phyloP scores from a whole-genome alignment of 1,140 invertebrate species.

The Belonocnema kinseyi region DNA sequence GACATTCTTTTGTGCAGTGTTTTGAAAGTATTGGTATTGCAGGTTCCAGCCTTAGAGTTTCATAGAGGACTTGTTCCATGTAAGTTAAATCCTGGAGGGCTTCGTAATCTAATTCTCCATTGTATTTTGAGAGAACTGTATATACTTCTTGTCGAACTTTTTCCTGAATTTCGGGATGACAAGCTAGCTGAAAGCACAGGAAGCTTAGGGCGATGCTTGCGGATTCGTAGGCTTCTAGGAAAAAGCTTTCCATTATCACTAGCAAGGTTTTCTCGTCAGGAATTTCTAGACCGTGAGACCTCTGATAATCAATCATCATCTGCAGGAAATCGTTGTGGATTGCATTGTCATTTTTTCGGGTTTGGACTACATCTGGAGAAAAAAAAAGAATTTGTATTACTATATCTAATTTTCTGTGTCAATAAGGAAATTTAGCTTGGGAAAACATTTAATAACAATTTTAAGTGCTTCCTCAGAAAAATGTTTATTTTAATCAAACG shows the following conservation, averaged over 20 bases:
- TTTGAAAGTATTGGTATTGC: conserved; percentile 36
- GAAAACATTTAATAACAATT: too few species aligned
- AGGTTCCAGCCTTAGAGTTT: conserved; percentile 49
- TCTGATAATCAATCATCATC: conserved; percentile 43
- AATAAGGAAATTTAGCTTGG: too few species aligned
- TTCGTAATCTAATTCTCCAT: conserved; percentile 51
- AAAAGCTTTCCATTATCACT: conserved; percentile 44
- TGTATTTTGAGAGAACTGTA: conserved; percentile 35
- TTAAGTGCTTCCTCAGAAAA: too few species aligned
- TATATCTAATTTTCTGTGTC: too few species aligned
- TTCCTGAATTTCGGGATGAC: conserved; percentile 42
- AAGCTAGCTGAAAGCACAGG: conserved; percentile 37
- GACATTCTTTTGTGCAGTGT: conserved; percentile 45
- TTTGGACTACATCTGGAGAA: neutral
- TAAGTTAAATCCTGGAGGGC: conserved; percentile 52
- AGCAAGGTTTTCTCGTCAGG: neutral
- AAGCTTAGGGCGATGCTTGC: conserved; percentile 35
- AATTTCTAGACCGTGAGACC: conserved; percentile 38
- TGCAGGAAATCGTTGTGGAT: conserved; percentile 40
- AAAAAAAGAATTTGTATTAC: neutral
- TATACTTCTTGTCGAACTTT: conserved; percentile 49
- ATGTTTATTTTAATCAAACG: too few species aligned
- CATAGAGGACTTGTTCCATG: conserved; percentile 52
- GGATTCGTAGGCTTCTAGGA: conserved; percentile 52
- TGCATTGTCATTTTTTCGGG: conserved; percentile 15